Conservation (phyloP, 2,888 invertebrate species). For the Ecliptopera silaceata region DNA sequence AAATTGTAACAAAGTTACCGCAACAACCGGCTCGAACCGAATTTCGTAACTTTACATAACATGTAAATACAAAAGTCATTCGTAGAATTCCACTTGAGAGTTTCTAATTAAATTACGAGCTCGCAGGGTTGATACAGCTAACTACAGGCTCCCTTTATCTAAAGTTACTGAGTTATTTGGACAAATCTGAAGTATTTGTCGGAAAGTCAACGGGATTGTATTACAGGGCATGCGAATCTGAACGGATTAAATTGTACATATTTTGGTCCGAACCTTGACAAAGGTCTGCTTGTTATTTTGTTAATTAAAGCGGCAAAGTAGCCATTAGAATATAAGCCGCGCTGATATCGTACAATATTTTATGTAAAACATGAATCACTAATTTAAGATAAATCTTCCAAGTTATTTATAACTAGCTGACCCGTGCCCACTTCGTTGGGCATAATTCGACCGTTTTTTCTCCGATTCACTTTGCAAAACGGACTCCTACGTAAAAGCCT, state of each 20-base stretch:
- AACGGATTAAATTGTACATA: conserved; percentile 50
- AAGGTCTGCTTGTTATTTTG: conserved; percentile 30
- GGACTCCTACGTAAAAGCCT: too few relatives aligned
- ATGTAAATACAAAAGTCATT: conserved; percentile 68
- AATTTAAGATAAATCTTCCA: not conserved
- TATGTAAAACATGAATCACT: not conserved
- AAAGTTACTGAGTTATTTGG: conserved; percentile 65
- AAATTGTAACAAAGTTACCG: conserved; percentile 51
- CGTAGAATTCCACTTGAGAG: conserved; percentile 65
- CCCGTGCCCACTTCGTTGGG: too few relatives aligned
- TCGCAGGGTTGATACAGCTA: conserved; percentile 55
- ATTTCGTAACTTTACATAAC: conserved; percentile 48
- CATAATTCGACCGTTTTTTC: too few relatives aligned
- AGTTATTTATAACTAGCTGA: too few relatives aligned
- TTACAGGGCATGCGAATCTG: conserved; percentile 51
- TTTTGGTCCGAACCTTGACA: conserved; percentile 37
- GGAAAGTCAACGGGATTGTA: conserved; percentile 56
- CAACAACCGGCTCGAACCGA: conserved; percentile 43
- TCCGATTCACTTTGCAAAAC: too few relatives aligned
- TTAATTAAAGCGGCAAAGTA: conserved; percentile 33
- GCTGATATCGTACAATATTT: not conserved
- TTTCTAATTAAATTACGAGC: conserved; percentile 72
- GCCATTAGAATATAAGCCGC: conserved; percentile 15
- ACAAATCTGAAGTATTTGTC: conserved; percentile 68
- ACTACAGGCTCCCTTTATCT: conserved; percentile 65